Evolutionary conservation across 2,113 vertebrate species (phyloP), one percentile per base, ranked within the genome.

Genomic region (Corythaeola cristata): DNA sequence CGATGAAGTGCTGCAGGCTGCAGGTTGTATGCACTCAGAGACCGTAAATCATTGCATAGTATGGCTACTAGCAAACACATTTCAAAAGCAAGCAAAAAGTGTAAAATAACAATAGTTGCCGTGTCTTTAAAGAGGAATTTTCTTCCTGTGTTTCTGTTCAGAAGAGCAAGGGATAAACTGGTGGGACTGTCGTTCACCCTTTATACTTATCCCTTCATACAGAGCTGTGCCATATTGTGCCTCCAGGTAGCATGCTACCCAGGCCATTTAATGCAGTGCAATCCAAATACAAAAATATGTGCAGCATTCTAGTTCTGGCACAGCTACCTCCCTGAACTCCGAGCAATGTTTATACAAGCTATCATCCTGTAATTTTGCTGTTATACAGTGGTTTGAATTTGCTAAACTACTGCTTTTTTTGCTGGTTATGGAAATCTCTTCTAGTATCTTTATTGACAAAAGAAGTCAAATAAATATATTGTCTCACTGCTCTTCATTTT

Each of bases 31-130:
- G 64, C 23, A 5, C 55, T 66, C 3, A 3, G 71, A 50, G 41
- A 23, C 50, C 0, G 0, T 91, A 81, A 82, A 77, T 94, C 1
- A 0, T 64, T 85, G 27, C 28, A 22, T n/a, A 55, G 50, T 64
- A 4, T 79, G 33, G 23, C 83, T 76, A 49, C 44, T 63, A 88
- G 68, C 47, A 90, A 56, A 47, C 77, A 44, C 14, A 1, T 11
- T 56, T 72, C 50, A 89, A 87, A 85, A 59, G 41, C 59, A 67
- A 78, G 56, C 23, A 85, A 39, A 52, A 93, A 55, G 35, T 69
- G 28, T 77, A 71, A 76, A 93, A 80, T 55, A 69, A 11, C 28
- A 45, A 5, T 35, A 63, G 33, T 82, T 91, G 64, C 3, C 15
- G 14, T 85, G 33, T 91, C n/a, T 72, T 93, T 35, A 89, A 69